Evolutionary conservation across 2,888 invertebrate species (phyloP).

Genomic region (Nephrotoma guestfalica): DNA sequence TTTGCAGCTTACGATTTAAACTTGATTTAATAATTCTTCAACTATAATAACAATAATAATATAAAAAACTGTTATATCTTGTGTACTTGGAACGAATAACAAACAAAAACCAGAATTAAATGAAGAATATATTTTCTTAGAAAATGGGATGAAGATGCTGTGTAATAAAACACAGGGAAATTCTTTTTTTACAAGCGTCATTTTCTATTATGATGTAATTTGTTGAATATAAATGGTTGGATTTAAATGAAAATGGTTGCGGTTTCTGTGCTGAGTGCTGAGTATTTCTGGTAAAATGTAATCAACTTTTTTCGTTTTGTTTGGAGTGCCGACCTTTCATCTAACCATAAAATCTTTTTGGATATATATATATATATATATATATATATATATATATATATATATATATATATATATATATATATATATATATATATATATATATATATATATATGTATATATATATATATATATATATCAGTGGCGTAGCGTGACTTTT

Average conservation of each 20-base stretch:
- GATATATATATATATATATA: not conserved
- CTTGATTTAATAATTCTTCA: not conserved
- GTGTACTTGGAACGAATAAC: not conserved
- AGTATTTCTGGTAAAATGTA: not conserved
- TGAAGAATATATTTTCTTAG: not conserved
- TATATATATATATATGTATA: too few species aligned
- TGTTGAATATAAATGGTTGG: not conserved
- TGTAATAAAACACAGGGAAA: not conserved
- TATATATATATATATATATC: too few species aligned
- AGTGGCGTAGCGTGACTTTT: too few species aligned
- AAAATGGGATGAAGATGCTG: not conserved
- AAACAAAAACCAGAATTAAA: not conserved
- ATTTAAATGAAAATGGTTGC: not conserved
- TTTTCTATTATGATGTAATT: not conserved
- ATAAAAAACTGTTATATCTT: not conserved
- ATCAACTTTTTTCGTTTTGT: not conserved
- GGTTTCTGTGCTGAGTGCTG: not conserved
- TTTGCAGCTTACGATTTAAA: not conserved
- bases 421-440: too few species aligned
- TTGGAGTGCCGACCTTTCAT: not conserved
- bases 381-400: too few species aligned
- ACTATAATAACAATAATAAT: not conserved
- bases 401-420: too few species aligned
- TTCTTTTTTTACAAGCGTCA: not conserved
- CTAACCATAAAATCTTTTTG: not conserved